Percentiles rank a stretch among this genome's conserved stretches.
Evolutionary conservation across 2,888 invertebrate genomes (phyloP).

Genomic region (Desoria tigrina): DNA sequence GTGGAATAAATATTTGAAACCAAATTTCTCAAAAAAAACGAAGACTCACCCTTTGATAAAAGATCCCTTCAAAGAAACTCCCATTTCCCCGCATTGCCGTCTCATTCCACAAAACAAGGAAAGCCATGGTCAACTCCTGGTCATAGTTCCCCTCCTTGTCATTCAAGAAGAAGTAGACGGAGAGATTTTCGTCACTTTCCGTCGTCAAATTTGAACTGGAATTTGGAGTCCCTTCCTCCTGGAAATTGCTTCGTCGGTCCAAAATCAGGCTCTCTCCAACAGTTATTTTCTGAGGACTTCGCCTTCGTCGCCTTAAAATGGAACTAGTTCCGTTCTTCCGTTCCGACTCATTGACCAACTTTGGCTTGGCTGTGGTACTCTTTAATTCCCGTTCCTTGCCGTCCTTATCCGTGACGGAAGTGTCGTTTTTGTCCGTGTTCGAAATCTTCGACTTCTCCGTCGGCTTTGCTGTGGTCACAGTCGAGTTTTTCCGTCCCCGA

Average conservation of each 20-base stretch:
- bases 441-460: not conserved
- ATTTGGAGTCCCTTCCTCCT: not conserved
- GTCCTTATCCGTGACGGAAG: not conserved
- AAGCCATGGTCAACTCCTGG: constrained; percentile 53
- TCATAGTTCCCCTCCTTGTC: constrained; percentile 54
- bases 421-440: too few relatives aligned
- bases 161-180: constrained; percentile 53
- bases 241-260: not conserved
- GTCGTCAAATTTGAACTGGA: constrained; percentile 13
- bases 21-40: constrained; percentile 3
- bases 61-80: constrained; percentile 10
- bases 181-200: not conserved
- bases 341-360: too few relatives aligned
- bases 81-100: constrained; percentile 9
- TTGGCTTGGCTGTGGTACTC: constrained; percentile 1
- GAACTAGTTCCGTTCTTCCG: too few relatives aligned
- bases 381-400: not conserved
- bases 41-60: constrained; percentile 28
- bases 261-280: constrained; percentile 15
- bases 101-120: constrained; percentile 52
- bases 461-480: constrained; percentile 5
- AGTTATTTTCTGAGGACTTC: not conserved
- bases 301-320: not conserved
- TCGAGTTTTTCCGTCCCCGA: constrained; percentile 1
- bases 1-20: not conserved